Evolutionary conservation across 2,888 invertebrate species (phyloP), one percentile per base, ranked within the genome.

Genomic region (Cheilosia pagana): DNA sequence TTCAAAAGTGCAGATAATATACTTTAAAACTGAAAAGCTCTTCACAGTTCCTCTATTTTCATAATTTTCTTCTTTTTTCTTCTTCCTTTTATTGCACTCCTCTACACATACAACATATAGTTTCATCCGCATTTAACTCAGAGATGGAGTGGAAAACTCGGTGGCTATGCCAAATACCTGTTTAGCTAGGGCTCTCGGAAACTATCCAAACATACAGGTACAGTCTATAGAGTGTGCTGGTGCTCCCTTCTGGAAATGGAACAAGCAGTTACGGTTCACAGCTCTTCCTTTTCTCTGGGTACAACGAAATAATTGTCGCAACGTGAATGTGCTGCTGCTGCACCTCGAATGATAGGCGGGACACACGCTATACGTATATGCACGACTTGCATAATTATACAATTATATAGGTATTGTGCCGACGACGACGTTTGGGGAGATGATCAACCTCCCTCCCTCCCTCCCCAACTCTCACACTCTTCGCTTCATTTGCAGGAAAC

Each of bases 401-500:
- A 43, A 57, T 67, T 72, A 16, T 77, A 65, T 59, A 21, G 67
- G 41, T 48, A 59, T 31, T 28, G 28, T 65, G 45, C 71, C 25
- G 39, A 31, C 57, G 48, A 45, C 55, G 53, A 31, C 59, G 59
- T 16, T 28, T 25, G 7, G 16, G 43, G 50, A 57, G 53, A 60
- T 28, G 52, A 43, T 39, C 50, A 10, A 2, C 16, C 10, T 8
- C 28, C 8, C 28, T 28, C 23, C 35, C 12, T n/a, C 16, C 67
- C 57, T 53, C 16, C n/a, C n/a, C n/a, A n/a, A n/a, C n/a, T n/a
- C n/a, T n/a, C n/a, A n/a, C 19, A 8, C 31, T 70, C 48, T 52
- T 35, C 62, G 62, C 55, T 67, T 72, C 81, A 79, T 86, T 87
- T 87, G 87, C 87, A 88, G 86, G 87, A 88, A 88, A 87, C 87